phyloP scores from a whole-genome alignment of 2,888 invertebrate genomes.

The Ctenicera cuprea region DNA sequence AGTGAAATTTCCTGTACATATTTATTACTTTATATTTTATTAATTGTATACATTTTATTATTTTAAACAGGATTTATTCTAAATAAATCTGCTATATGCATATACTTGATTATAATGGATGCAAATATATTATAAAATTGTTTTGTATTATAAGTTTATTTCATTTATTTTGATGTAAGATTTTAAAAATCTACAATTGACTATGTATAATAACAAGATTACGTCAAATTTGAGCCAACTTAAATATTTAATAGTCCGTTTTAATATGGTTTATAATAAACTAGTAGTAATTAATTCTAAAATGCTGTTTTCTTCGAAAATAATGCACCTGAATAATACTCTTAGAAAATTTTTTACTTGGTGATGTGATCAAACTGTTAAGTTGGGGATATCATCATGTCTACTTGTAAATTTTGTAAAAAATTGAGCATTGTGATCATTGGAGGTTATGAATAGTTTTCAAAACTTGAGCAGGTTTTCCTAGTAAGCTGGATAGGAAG shows the following conservation, averaged over 20 bases:
- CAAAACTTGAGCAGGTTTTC: too few species aligned
- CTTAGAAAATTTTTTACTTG: too few species aligned
- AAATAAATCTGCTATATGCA: constrained; percentile 69
- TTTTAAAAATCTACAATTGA: constrained; percentile 10
- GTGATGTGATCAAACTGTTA: too few species aligned
- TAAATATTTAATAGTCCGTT: constrained; percentile 65
- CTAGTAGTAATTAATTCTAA: constrained; percentile 65
- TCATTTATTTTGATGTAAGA: constrained; percentile 31
- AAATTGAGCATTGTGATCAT: too few species aligned
- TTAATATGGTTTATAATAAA: constrained; percentile 72
- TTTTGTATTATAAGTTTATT: constrained; percentile 65
- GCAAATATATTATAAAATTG: constrained; percentile 69
- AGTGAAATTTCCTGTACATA: constrained; percentile 71
- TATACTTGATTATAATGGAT: constrained; percentile 69
- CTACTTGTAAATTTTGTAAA: too few species aligned
- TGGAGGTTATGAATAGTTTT: too few species aligned
- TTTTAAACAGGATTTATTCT: constrained; percentile 66
- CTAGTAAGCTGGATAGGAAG: too few species aligned
- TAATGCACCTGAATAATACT: too few species aligned
- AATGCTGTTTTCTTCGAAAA: constrained; percentile 12
- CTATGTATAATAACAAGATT: constrained; percentile 20
- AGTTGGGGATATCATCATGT: too few species aligned
- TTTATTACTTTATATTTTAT: constrained; percentile 68
- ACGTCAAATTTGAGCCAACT: constrained; percentile 28
- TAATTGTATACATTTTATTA: constrained; percentile 62